These are phyloP conservation scores for Rhingia rostrata DNA, from an alignment of 2,888 invertebrate species.

Conservation along the genomic window DNA sequence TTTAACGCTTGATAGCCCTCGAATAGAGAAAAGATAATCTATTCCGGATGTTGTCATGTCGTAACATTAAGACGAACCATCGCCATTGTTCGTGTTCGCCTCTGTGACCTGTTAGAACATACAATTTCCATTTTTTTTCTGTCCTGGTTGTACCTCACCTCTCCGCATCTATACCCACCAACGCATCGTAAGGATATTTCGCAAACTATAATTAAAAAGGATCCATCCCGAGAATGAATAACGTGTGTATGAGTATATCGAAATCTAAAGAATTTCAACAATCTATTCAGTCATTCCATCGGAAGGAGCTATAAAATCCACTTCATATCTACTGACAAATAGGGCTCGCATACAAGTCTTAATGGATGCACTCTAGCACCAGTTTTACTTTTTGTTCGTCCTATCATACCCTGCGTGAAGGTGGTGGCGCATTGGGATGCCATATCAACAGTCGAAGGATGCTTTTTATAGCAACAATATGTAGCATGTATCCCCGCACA, in stretches of 20 bases:
- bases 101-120: conserved; percentile 56
- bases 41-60: conserved; percentile 58
- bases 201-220: conserved; percentile 22
- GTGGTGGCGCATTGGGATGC: background rate
- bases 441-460: conserved; percentile 51
- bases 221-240: conserved; percentile 22
- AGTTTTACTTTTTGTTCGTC: conserved; percentile 26
- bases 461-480: conserved; percentile 52
- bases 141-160: conserved; percentile 2
- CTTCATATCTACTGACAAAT: conserved; percentile 38
- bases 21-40: conserved; percentile 67
- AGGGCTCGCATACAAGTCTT: conserved; percentile 26
- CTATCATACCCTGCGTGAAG: conserved; percentile 12
- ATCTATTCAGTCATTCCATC: conserved; percentile 41
- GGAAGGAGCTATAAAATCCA: conserved; percentile 46
- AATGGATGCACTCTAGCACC: conserved; percentile 47
- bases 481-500: conserved; percentile 54
- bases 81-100: conserved; percentile 39
- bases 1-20: conserved; percentile 52
- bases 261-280: conserved; percentile 63
- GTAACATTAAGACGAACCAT: conserved; percentile 17
- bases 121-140: background rate
- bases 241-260: conserved; percentile 9
- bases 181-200: background rate
- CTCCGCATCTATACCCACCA: conserved; percentile 1